Evolutionary conservation across 2,888 invertebrate species (phyloP), one percentile per base, ranked within the genome.

Genomic region (Brachyptera risi): DNA sequence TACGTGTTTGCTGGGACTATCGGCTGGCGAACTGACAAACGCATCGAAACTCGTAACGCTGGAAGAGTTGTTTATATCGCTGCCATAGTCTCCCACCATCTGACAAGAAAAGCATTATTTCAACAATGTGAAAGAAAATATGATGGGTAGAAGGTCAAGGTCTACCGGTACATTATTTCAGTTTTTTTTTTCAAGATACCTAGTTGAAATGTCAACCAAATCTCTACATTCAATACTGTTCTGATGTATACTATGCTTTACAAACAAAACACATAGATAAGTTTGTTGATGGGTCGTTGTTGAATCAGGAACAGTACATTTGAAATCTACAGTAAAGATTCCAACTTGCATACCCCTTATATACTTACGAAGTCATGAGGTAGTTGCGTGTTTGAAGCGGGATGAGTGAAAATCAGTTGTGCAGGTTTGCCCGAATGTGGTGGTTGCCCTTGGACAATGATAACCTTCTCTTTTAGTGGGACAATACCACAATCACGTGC

Each of bases 401-500:
- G 37, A 31, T 65, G 54, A 17, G 59, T 62, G 51, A 54, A 65
- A 7, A 54, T 23, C 11, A 65, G 38, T 24, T 65, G 59, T 11
- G 64, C 58, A 17, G 56, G 35, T 35, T 56, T 27, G 9, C 49
- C 59, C 7, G 27, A 13, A 2, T 60, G 37, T 11, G 56, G 31
- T 7, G 60, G 26, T 1, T 44, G 15, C 4, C 62, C 73, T 19
- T 77, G 73, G 1, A 84, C 81, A 9, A 81, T 75, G 54, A 85
- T 78, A 1, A 85, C 81, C 7, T 79, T 75, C 61, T 82, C 81
- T 2, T 74, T 74, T 1, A 76, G 73, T 17, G 78, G 80, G 0
- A 97, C 82, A 69, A 97, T 92, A 0, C 89, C 91, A 75, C 96
- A 96, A 71, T 95, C 92, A 57, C 87, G 81, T 0, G 95, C 96